Evolutionary conservation across 2,888 invertebrate genomes (phyloP).

Genomic region (Sympetrum striolatum): DNA sequence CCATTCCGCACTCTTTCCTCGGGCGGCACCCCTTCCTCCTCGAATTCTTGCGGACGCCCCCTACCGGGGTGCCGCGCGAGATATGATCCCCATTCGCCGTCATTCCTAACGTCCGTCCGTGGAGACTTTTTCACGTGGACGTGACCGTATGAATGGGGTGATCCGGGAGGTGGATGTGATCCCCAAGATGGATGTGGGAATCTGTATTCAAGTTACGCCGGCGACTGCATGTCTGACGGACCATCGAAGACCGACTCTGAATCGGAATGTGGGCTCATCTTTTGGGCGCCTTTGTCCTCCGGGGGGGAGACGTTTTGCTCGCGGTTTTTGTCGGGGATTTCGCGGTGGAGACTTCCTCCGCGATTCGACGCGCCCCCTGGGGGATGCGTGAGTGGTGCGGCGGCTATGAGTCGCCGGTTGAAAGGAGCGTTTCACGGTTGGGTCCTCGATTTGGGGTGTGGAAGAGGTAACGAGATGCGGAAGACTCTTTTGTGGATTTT

Average conservation of each 20-base stretch:
- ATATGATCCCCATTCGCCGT: neutral
- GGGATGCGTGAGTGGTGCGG: no score
- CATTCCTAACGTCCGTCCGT: slow-evolving; percentile 6
- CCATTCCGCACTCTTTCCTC: neutral
- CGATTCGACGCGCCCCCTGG: neutral
- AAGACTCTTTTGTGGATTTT: no score
- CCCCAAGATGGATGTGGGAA: slow-evolving; percentile 20
- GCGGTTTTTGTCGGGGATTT: neutral
- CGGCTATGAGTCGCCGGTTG: no score
- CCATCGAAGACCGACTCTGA: neutral
- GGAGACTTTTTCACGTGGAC: slow-evolving; percentile 40
- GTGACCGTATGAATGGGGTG: slow-evolving; percentile 35
- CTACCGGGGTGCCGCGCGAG: neutral
- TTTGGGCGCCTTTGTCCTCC: neutral
- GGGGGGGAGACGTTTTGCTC: neutral
- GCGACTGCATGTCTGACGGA: slow-evolving; percentile 14
- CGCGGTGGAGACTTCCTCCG: neutral
- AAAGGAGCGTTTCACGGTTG: no score
- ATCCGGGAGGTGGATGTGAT: slow-evolving; percentile 2
- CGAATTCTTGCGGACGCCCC: neutral
- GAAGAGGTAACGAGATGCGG: no score
- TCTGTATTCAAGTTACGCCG: slow-evolving; percentile 40
- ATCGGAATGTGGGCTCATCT: slow-evolving; percentile 12
- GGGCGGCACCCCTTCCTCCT: neutral
- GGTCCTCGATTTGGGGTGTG: no score